These are phyloP conservation scores for Bubo blakistoni DNA, from an alignment of 2,113 vertebrate species.

Conservation along the genomic window DNA sequence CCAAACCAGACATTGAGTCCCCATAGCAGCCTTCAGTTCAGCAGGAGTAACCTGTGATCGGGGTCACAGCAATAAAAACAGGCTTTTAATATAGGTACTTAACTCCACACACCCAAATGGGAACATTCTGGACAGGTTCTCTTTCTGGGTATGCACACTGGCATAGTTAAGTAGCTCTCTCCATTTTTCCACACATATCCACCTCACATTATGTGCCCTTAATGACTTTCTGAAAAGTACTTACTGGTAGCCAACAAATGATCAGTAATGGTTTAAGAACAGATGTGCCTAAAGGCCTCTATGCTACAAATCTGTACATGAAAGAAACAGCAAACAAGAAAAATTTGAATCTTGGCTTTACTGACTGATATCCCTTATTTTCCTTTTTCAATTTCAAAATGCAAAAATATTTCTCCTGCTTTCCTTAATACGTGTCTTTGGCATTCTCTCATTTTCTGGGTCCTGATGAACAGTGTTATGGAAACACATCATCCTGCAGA, in stretches of 20 bases:
- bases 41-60: not conserved
- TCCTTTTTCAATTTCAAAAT: not conserved
- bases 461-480: conserved; percentile 71
- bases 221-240: not conserved
- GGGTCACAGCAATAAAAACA: not conserved
- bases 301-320: not conserved
- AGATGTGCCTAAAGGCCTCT: not conserved
- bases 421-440: not conserved
- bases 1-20: not conserved
- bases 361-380: not conserved
- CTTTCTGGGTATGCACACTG: not conserved
- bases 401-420: not conserved
- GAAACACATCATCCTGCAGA: conserved; percentile 72
- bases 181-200: not conserved
- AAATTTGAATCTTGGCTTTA: not conserved
- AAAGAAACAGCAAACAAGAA: not conserved
- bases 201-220: not conserved
- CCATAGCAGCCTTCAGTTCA: not conserved
- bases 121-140: not conserved
- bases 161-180: not conserved
- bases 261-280: not conserved
- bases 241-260: not conserved
- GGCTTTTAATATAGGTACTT: not conserved
- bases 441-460: not conserved
- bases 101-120: not conserved